Conservation (phyloP, 2,888 invertebrate species). For the Mythimna impura region DNA sequence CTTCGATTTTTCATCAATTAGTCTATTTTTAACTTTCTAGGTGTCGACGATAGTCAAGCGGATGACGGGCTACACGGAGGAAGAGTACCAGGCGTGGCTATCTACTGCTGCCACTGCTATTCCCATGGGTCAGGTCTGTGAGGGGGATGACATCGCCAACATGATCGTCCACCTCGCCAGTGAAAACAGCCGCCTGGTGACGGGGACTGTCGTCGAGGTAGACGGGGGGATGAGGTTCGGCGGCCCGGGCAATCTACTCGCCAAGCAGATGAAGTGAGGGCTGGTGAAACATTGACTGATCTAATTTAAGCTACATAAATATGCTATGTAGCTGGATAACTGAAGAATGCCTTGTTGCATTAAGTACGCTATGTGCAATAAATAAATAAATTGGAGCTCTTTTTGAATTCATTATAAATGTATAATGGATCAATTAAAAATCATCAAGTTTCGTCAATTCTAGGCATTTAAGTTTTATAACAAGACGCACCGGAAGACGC, state of each 20-base stretch:
- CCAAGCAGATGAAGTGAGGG: constrained; percentile 40
- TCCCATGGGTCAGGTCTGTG: constrained; percentile 67
- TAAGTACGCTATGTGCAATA: too few species aligned
- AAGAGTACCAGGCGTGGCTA: constrained; percentile 66
- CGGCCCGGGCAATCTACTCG: constrained; percentile 5
- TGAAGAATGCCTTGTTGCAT: too few species aligned
- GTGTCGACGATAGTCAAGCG: constrained; percentile 59
- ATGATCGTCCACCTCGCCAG: constrained; percentile 96
- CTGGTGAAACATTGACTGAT: not conserved
- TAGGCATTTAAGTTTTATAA: too few species aligned
- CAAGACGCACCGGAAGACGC: too few species aligned
- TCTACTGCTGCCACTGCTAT: constrained; percentile 30
- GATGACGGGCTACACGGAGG: constrained; percentile 58
- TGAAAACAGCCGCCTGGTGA: constrained; percentile 94
- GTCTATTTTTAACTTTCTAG: constrained; percentile 18
- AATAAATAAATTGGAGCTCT: not conserved
- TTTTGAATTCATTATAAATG: not conserved
- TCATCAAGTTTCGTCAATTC: not conserved
- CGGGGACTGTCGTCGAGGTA: constrained; percentile 90
- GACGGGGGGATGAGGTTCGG: constrained; percentile 66
- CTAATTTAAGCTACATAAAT: not conserved
- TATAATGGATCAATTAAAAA: not conserved
- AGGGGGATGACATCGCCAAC: constrained; percentile 93
- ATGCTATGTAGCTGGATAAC: not conserved
- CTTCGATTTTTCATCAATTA: too few species aligned